Base-by-base conservation (phyloP, 2,797 vertebrate species). In the Platyrinchus mystaceus region DNA sequence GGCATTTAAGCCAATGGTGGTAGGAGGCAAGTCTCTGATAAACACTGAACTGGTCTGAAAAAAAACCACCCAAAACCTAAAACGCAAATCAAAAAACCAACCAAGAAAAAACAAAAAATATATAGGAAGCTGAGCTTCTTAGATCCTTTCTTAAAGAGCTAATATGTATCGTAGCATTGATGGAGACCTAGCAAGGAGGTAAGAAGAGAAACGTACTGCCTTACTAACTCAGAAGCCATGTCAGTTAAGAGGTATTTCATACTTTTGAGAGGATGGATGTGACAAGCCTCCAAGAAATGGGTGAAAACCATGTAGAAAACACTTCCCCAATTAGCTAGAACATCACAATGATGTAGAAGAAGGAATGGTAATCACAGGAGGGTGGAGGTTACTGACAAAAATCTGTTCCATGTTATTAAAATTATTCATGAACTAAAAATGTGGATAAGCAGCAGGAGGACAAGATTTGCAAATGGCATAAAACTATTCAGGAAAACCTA, bases 381-480 rank as follows among this genome's bases (percentile, higher is more conserved):
- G 34, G 18, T 50, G 8, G 39, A 69, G n/a, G 23, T 85, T 81
- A 56, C 37, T 43, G 39, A 24, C n/a, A 76, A 73, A 90, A 84
- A 37, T 87, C 56, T 67, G 21, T 70, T 93, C n/a, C 7, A 3
- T 22, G 22, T 71, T 78, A 59, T 62, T 69, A 12, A 86, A 32
- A 80, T 55, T 60, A 39, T 95, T 91, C 21, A n/a, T 81, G 30
- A 66, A 80, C 28, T 80, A 32, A 87, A 87, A 83, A 39, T 30
- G 7, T 14, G n/a, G 9, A 27, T 44, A 91, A 53, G 17, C 34
- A 41, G 21, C 83, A 63, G 80, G 87, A 77, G 3, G 16, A 60
- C 4, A 60, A 74, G 50, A 77, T 74, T 74, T 85, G 13, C 19
- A 44, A 69, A 87, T 36, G 34, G n/a, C 16, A 50, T 6, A 56